Evolutionary conservation across 2,888 invertebrate species (phyloP), one percentile per base, ranked within the genome.

Genomic region (Ptilodon capucinus): DNA sequence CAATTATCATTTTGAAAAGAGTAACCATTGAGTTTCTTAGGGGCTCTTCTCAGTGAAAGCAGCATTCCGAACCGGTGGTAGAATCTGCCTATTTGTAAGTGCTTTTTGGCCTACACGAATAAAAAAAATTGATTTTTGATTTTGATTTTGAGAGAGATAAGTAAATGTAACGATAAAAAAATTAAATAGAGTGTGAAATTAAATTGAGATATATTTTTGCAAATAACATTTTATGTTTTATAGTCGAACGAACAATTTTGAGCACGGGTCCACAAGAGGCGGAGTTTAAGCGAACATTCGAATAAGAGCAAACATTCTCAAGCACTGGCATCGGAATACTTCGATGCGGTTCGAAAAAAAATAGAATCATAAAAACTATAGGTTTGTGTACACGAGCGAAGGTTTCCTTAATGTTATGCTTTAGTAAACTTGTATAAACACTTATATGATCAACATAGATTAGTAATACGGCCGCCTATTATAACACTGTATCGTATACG

Each of bases 241-340:
- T 47, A 39, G 44, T 56, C 40, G 43, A 51, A 45, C 39, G 44
- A 43, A 45, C 48, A 38, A 49, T 52, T 48, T 39, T 51, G 48
- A 45, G 51, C 60, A 42, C 34, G 40, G 41, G 40, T 41, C 36
- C 11, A 28, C 44, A 52, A 48, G 41, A 46, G 46, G 23, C 36
- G 39, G 38, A 61, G 62, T 54, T 50, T 58, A 51, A 16, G 28
- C 40, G 43, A 43, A 46, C 54, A 54, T 40, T 48, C 43, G 42
- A 62, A 57, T 60, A 56, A 46, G 48, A 59, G 54, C 46, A 66
- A 59, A 54, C 54, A 44, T 14, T 45, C 48, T 53, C 41, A 39
- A 42, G 55, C 48, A 46, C 66, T 63, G 66, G 61, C 60, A 59
- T 57, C 56, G 57, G 56, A 65, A 65, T 65, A 62, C 54, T 60